phyloP scores from a whole-genome alignment of 2,888 invertebrate species.

The Epistrophe eligans region DNA sequence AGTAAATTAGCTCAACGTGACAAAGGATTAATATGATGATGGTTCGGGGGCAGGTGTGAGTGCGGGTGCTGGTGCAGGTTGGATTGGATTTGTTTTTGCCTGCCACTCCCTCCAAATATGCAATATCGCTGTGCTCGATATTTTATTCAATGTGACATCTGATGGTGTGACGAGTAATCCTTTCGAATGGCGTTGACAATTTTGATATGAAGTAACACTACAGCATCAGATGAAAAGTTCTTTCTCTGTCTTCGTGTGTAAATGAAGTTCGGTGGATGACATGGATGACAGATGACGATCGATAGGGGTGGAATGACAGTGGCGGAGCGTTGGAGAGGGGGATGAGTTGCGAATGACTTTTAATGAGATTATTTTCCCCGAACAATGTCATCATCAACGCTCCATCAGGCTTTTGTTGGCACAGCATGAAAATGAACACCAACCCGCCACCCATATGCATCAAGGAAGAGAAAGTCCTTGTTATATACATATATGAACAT shows the following conservation, averaged over 20 bases:
- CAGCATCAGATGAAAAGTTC: not conserved
- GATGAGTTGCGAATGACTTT: conserved; percentile 56
- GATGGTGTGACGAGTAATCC: conserved; percentile 53
- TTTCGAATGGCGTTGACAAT: conserved; percentile 43
- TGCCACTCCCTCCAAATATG: not conserved
- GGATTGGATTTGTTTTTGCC: not conserved
- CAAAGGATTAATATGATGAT: conserved; percentile 12
- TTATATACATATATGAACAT: not conserved
- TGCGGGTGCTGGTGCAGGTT: no score
- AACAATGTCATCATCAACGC: conserved; percentile 64
- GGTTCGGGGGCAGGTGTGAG: not conserved
- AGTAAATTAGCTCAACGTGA: conserved; percentile 50
- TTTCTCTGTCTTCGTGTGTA: not conserved
- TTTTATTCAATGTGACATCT: conserved; percentile 52
- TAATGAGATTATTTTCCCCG: conserved; percentile 64
- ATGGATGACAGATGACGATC: conserved; percentile 6
- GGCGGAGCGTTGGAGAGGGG: no score
- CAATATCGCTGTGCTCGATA: conserved; percentile 48
- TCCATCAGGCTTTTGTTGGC: conserved; percentile 48
- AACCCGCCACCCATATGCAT: not conserved
- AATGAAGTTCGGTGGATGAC: conserved; percentile 22
- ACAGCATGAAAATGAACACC: conserved; percentile 38
- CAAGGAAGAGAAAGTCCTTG: not conserved
- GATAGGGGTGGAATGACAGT: not conserved
- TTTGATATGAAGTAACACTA: conserved; percentile 55